Base-by-base conservation (phyloP, 2,888 invertebrate species). In the Lepetodrilus schrolli region DNA sequence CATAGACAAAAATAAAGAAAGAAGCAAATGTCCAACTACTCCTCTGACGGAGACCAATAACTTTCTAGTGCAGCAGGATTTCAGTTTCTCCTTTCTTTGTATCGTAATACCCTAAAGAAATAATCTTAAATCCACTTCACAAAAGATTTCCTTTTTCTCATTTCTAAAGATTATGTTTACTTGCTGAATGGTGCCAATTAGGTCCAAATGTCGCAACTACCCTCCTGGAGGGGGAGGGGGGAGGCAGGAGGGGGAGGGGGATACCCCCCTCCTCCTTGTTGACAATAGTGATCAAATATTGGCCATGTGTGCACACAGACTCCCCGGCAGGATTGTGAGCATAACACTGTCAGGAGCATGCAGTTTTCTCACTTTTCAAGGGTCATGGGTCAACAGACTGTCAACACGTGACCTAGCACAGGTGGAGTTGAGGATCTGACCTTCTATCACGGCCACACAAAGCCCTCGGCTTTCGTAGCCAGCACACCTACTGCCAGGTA, bases 251-350 rank as follows among this genome's bases (percentile, higher is more conserved):
- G n/a, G n/a, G n/a, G n/a, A n/a, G n/a, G n/a, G n/a, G n/a, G n/a
- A n/a, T n/a, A n/a, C n/a, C n/a, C n/a, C n/a, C n/a, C n/a, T n/a
- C 8, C 43, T 8, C n/a, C 4, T 10, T 66, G 66, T 66, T 65
- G 58, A 65, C 66, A 66, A 47, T 26, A 10, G 17, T 34, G 49
- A 30, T 72, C 66, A 72, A 72, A 72, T 72, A 72, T 72, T 72
- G 66, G 48, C 36, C 48, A 34, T 47, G 48, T 47, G 17, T 23
- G 48, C 49, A 49, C 49, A 21, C 21, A 23, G 43, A 23, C 17
- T 21, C 37, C 47, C 10, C 21, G 68, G 21, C 58, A 26, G 23
- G 26, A 47, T 47, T 47, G 47, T 47, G 47, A 26, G 20, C 23
- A 66, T 10, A 38, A 21, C 20, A 17, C 66, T 66, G 43, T 68